Evolutionary conservation across 92 coral and sea anemone genomes (phyloP).

Genomic region (Phenganax stokvisi): DNA sequence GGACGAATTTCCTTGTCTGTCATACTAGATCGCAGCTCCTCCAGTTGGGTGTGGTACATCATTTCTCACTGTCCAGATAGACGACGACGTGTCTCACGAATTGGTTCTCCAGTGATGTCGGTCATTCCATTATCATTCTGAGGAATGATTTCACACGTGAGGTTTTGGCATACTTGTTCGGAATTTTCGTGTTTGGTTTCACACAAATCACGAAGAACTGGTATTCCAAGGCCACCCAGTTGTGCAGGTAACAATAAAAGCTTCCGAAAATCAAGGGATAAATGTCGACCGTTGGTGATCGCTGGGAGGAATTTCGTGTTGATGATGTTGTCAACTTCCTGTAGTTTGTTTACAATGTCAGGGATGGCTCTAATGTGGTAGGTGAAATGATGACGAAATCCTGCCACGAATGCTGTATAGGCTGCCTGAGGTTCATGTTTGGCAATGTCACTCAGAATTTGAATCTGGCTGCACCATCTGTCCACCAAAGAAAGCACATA

Average conservation of each 20-base stretch:
- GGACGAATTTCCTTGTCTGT: background rate
- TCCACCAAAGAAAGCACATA: conserved; percentile 27
- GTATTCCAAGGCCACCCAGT: conserved; percentile 25
- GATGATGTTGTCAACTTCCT: conserved; percentile 32
- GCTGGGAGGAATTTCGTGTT: conserved; percentile 31
- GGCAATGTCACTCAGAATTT: conserved; percentile 42
- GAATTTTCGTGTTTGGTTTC: background rate
- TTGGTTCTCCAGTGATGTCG: background rate
- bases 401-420: conserved; percentile 38
- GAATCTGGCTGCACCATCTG: conserved; percentile 43
- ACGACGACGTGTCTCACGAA: background rate
- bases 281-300: background rate
- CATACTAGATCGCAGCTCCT: background rate
- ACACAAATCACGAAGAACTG: background rate
- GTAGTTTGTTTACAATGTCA: conserved; percentile 21
- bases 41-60: background rate
- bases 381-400: conserved; percentile 38
- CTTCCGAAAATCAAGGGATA: background rate
- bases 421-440: conserved; percentile 42
- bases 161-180: background rate
- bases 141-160: background rate
- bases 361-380: conserved; percentile 36
- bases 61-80: background rate
- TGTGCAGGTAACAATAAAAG: conserved; percentile 3
- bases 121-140: background rate